phyloP scores from a whole-genome alignment of 2,797 vertebrate species.

The Oryzias dopingdopingensis region DNA sequence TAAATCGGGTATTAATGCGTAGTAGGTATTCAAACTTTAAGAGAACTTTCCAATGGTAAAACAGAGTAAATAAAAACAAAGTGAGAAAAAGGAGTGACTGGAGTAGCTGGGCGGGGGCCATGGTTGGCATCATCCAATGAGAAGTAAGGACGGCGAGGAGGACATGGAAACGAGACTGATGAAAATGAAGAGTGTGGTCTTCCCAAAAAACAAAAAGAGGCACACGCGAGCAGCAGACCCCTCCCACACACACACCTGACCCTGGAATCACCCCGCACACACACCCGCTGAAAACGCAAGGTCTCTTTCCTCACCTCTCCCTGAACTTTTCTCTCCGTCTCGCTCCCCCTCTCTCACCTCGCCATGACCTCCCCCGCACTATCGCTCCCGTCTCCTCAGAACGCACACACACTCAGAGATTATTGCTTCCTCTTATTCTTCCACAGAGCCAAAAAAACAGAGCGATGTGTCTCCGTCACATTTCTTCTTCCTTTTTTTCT shows the following conservation, averaged over 20 bases:
- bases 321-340: slow-evolving; percentile 77
- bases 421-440: slow-evolving; percentile 72
- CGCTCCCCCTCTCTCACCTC: slow-evolving; percentile 88
- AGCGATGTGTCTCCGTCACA: slow-evolving; percentile 46
- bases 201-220: slow-evolving; percentile 34
- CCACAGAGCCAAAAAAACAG: slow-evolving; percentile 45
- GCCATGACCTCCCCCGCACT: slow-evolving; percentile 86
- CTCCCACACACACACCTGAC: slow-evolving; percentile 56
- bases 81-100: too few relatives aligned
- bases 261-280: slow-evolving; percentile 53
- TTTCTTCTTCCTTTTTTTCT: slow-evolving; percentile 58
- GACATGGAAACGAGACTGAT: slow-evolving; percentile 41
- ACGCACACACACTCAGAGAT: slow-evolving; percentile 53
- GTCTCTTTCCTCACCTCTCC: slow-evolving; percentile 66
- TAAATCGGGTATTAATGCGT: too few relatives aligned
- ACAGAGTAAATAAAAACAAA: too few relatives aligned
- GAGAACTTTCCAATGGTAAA: too few relatives aligned
- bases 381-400: slow-evolving; percentile 71
- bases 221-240: slow-evolving; percentile 50
- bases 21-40: too few relatives aligned
- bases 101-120: slow-evolving; percentile 10
- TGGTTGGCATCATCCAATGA: slow-evolving; percentile 23
- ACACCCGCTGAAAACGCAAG: slow-evolving; percentile 47
- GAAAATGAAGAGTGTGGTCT: slow-evolving; percentile 29
- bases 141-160: slow-evolving; percentile 19